These are phyloP conservation scores for Gadopsis marmoratus DNA, from an alignment of 2,797 vertebrate species.

Conservation along the genomic window DNA sequence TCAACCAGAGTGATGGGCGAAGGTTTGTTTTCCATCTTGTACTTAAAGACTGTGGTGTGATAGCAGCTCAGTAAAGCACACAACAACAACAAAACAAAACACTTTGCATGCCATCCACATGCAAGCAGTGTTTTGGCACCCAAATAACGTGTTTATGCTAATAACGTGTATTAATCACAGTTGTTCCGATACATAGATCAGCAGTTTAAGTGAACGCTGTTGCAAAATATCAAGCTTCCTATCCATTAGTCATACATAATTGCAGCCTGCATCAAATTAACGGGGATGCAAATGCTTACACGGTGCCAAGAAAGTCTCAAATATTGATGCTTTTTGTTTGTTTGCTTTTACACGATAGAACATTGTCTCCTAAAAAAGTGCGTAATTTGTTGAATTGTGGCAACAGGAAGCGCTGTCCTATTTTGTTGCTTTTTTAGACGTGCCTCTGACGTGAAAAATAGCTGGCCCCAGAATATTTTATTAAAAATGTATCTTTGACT, in stretches of 20 bases:
- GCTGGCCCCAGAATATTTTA: conserved; percentile 27
- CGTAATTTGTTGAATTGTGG: conserved; percentile 42
- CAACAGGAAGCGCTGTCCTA: conserved; percentile 33
- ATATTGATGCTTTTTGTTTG: conserved; percentile 35
- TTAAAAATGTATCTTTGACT: conserved; percentile 64
- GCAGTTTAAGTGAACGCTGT: conserved; percentile 59
- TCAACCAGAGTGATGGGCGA: conserved; percentile 22
- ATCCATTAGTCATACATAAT: conserved; percentile 70
- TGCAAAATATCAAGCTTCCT: conserved; percentile 59
- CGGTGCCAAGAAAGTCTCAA: conserved; percentile 39
- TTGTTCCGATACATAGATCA: conserved; percentile 63
- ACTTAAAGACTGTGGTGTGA: conserved; percentile 31
- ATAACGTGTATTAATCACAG: conserved; percentile 70
- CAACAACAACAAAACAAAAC: conserved; percentile 9
- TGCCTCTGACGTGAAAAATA: conserved; percentile 53
- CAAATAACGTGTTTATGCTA: conserved; percentile 63
- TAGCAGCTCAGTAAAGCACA: conserved; percentile 18
- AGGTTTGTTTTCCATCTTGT: conserved; percentile 23
- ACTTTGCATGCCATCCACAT: conserved; percentile 52
- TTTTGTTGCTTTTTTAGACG: conserved; percentile 28
- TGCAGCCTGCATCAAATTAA: conserved; percentile 62
- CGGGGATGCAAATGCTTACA: conserved; percentile 48
- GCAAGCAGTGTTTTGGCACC: conserved; percentile 45
- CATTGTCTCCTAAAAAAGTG: conserved; percentile 38
- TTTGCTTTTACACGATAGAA: conserved; percentile 18